Base-by-base conservation (phyloP, 37 sponge, comb jelly and placozoan species). In the Amphimedon queenslandica region DNA sequence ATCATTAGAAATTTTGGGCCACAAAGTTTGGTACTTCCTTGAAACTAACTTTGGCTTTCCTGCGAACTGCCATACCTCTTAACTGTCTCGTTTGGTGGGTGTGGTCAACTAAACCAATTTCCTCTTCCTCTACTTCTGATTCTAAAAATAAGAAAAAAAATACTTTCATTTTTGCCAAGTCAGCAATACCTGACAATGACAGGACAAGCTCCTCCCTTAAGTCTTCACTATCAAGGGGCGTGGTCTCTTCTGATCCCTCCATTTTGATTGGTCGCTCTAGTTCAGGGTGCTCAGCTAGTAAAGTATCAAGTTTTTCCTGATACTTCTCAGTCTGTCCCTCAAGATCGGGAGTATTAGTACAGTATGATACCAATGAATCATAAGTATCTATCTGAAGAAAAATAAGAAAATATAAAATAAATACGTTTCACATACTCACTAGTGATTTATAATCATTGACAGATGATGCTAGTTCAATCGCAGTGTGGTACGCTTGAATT, bases 401-500 rank as follows among this genome's bases (percentile, higher is more conserved):
- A n/a, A n/a, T n/a, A n/a, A n/a, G n/a, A n/a, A n/a, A n/a, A n/a
- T n/a, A n/a, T n/a, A n/a, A n/a, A n/a, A n/a, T n/a, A n/a, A n/a
- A n/a, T n/a, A n/a, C n/a, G n/a, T n/a, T n/a, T n/a, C n/a, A n/a
- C n/a, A n/a, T n/a, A 38, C 4, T 55, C 25, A 89, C 74, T 75
- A 60, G 38, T 28, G 63, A 41, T 60, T 74, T 76, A 4, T 43
- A 31, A 34, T 75, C 58, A 42, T 42, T 57, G 10, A 58, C 43
- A 38, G 64, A 24, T 64, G 80, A 67, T 39, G 91, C 95, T 11
- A 66, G 38, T 18, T 33, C 67, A 60, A 64, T 37, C 1, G 96
- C 94, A 27, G 66, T 76, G 55, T 64, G 42, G 63, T 82, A 92
- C 1, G 83, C 83, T 21, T 80, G 77, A 60, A 73, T 61, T 31